Evolutionary conservation across 2,113 vertebrate genomes (phyloP).

Genomic region (Cricetomys ansorgei): DNA sequence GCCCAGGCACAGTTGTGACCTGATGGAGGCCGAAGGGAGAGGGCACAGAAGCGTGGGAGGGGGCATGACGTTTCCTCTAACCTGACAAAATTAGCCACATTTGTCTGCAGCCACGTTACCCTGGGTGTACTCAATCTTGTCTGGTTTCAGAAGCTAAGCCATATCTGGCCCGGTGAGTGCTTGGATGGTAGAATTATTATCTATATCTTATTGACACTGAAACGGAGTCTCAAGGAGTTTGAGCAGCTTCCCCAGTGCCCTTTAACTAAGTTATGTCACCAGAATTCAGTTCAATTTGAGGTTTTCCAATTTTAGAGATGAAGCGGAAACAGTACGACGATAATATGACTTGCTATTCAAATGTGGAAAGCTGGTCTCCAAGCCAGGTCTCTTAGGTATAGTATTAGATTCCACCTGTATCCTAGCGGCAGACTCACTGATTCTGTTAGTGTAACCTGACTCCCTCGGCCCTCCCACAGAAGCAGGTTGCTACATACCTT

Average conservation of each 20-base stretch:
- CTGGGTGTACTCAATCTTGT: not conserved
- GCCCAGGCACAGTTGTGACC: accelerated
- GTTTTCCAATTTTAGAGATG: slow-evolving; percentile 11
- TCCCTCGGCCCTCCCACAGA: not conserved
- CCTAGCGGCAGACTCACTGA: not conserved
- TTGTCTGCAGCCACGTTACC: not conserved
- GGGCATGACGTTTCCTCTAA: not conserved
- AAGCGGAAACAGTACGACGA: not conserved
- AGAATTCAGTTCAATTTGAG: not conserved
- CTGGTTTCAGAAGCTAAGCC: not conserved
- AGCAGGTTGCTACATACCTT: slow-evolving; percentile 85
- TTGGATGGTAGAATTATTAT: not conserved
- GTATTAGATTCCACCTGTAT: not conserved
- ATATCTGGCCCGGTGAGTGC: not conserved
- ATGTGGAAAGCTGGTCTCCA: not conserved
- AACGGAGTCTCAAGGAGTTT: not conserved
- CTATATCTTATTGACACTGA: not conserved
- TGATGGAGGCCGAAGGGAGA: not conserved
- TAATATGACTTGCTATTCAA: not conserved
- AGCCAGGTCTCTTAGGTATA: not conserved
- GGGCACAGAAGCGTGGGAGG: not conserved
- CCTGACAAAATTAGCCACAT: not conserved
- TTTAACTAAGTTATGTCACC: not conserved
- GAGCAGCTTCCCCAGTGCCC: not conserved
- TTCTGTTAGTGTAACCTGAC: not conserved